Evolutionary conservation across 2,113 vertebrate species (phyloP).

Genomic region (Psittacula cyanocephala): DNA sequence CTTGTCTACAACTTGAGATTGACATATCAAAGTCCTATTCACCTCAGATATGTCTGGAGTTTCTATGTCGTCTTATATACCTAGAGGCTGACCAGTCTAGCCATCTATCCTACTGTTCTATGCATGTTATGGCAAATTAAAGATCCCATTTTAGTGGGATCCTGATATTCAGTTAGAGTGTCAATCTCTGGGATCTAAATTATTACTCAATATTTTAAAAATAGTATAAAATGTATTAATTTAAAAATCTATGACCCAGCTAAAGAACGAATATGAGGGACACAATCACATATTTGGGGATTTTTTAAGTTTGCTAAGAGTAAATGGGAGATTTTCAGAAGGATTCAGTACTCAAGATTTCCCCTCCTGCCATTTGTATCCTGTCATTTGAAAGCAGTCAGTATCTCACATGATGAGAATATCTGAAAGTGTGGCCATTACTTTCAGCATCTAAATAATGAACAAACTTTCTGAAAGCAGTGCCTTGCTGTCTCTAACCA

Average conservation of each 20-base stretch:
- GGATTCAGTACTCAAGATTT: background rate
- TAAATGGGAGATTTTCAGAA: background rate
- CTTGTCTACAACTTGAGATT: background rate
- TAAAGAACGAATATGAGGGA: background rate
- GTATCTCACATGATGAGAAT: background rate
- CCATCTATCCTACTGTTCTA: background rate
- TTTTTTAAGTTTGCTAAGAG: background rate
- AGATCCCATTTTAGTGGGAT: background rate
- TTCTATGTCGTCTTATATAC: background rate
- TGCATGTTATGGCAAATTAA: background rate
- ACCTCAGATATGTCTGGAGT: background rate
- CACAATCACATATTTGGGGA: fast-evolving
- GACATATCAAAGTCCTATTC: background rate
- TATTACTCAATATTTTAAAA: background rate
- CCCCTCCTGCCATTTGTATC: background rate
- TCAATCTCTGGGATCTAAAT: background rate
- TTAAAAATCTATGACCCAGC: background rate
- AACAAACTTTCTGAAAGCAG: background rate
- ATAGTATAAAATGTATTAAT: background rate
- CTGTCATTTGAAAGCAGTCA: background rate
- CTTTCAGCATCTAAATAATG: background rate
- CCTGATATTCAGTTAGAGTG: background rate
- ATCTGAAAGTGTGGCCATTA: background rate
- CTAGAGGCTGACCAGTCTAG: background rate
- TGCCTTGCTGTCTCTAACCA: background rate